A percentile compares a stretch with the other conserved stretches of the same genome.
Conservation (phyloP, 2,888 invertebrate species). For the Polyploca ridens region DNA sequence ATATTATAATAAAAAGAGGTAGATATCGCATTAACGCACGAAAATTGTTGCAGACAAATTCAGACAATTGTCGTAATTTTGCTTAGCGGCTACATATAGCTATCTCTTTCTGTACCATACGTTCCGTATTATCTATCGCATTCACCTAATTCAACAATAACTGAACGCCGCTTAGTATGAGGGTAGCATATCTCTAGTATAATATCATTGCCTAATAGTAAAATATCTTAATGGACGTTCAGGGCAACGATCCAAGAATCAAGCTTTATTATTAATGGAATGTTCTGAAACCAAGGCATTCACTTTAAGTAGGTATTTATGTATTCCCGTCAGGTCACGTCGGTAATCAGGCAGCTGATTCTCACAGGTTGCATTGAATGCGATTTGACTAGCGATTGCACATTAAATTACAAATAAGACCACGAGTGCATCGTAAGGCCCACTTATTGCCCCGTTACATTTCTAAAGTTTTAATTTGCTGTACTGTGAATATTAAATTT, state of each 20-base stretch:
- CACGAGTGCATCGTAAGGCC: conserved; percentile 37
- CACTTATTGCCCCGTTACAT: conserved; percentile 33
- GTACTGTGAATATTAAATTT: conserved; percentile 10
- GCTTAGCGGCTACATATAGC: no score
- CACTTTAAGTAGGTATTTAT: conserved; percentile 25
- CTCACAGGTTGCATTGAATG: conserved; percentile 62
- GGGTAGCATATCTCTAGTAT: no score
- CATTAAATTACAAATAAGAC: conserved; percentile 64
- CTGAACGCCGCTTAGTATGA: no score
- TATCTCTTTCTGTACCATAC: no score
- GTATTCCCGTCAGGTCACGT: conserved; percentile 54
- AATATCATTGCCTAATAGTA: no score
- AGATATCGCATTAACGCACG: no score
- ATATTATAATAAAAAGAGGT: no score
- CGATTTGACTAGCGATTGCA: conserved; percentile 57
- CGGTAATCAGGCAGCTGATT: conserved; percentile 64
- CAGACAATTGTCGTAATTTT: no score
- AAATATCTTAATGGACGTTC: neutral
- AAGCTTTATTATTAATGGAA: conserved; percentile 20
- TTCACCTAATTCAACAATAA: no score
- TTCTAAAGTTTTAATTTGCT: conserved; percentile 20
- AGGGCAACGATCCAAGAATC: neutral
- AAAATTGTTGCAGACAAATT: no score
- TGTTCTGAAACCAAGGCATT: conserved; percentile 18
- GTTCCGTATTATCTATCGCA: no score